phyloP scores from a whole-genome alignment of 2,113 vertebrate genomes.

The Steatornis caripensis region DNA sequence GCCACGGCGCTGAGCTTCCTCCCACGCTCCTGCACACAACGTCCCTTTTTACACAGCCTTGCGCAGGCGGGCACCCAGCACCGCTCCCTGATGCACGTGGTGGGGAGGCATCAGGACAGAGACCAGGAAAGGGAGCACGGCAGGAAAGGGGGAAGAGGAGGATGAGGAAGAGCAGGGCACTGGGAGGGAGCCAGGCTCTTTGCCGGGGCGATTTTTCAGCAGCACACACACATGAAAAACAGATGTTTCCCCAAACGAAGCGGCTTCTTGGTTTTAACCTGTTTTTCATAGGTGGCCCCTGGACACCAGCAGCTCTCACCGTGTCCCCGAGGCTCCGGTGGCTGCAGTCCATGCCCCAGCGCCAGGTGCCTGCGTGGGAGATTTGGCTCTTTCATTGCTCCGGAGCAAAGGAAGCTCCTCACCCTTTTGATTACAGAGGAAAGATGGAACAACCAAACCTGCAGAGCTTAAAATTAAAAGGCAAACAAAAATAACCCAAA shows the following conservation, averaged over 20 bases:
- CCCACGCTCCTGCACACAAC: neutral
- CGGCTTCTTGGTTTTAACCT: neutral
- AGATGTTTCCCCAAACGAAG: neutral
- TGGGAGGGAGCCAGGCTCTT: neutral
- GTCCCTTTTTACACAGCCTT: neutral
- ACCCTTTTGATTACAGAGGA: constrained; percentile 5
- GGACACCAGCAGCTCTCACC: accelerated
- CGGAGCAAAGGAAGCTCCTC: neutral
- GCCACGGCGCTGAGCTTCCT: neutral
- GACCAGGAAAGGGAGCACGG: neutral
- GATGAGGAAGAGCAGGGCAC: neutral
- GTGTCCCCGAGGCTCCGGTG: accelerated
- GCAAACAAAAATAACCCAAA: constrained; percentile 7
- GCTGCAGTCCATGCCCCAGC: neutral
- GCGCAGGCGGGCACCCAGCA: neutral
- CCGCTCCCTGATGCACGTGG: accelerated
- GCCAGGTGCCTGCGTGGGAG: neutral
- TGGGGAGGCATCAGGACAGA: accelerated
- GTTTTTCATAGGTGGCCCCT: neutral
- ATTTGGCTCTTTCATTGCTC: neutral
- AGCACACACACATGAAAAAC: neutral
- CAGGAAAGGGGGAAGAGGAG: neutral
- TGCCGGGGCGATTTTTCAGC: neutral
- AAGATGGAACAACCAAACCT: neutral
- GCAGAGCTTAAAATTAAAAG: neutral